Percentiles rank a stretch among this genome's conserved stretches.
These are phyloP conservation scores for Cryptosula pallasiana DNA, from an alignment of 2,888 invertebrate species.

Conservation along the genomic window DNA sequence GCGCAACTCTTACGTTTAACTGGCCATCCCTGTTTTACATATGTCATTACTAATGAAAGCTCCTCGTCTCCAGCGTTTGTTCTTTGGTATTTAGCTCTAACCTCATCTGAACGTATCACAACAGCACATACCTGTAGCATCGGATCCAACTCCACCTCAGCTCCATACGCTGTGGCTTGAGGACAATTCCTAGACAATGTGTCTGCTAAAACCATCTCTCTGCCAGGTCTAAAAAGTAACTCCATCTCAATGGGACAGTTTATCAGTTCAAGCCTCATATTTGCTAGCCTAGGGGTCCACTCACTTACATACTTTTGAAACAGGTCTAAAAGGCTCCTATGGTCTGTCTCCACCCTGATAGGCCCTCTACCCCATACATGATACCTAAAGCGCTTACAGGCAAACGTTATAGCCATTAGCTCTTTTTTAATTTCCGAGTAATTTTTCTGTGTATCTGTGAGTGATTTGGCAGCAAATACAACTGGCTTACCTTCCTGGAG, in stretches of 20 bases:
- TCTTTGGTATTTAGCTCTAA: neutral
- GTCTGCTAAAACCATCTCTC: neutral
- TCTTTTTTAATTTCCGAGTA: constrained; percentile 31
- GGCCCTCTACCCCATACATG: constrained; percentile 28
- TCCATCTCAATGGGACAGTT: constrained; percentile 22
- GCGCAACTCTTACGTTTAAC: neutral
- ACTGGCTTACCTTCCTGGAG: constrained; percentile 23
- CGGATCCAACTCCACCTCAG: neutral
- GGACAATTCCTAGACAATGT: neutral
- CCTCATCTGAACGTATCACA: neutral
- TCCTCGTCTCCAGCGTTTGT: neutral
- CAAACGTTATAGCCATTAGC: constrained; percentile 28
- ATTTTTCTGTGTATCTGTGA: constrained; percentile 29
- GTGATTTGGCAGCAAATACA: constrained; percentile 30
- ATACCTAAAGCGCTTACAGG: constrained; percentile 29
- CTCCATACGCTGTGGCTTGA: no score
- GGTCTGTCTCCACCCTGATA: constrained; percentile 28
- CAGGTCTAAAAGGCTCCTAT: constrained; percentile 28
- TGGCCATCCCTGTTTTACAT: neutral
- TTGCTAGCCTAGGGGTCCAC: constrained; percentile 27
- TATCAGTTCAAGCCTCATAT: constrained; percentile 27
- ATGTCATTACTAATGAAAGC: neutral
- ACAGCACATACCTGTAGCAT: neutral
- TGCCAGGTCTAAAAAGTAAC: neutral
- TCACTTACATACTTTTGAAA: constrained; percentile 24